Percentiles rank a stretch among this genome's conserved stretches.
Evolutionary conservation across 2,888 invertebrate genomes (phyloP).

Genomic region (Trachelus stipa): DNA sequence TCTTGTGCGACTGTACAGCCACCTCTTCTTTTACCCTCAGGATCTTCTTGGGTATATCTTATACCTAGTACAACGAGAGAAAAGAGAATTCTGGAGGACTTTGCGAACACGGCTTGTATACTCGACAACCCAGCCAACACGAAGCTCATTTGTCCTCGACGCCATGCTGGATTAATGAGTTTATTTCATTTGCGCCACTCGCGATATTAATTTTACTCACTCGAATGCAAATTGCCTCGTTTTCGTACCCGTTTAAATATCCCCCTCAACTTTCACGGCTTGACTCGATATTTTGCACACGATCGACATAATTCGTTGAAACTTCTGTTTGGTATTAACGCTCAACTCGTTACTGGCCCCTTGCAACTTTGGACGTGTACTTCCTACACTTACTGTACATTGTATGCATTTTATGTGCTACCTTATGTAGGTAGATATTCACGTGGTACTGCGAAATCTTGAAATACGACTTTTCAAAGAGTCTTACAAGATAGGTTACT

Average conservation of each 20-base stretch:
- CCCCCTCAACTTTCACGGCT: neutral
- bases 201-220: constrained; percentile 41
- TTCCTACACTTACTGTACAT: neutral
- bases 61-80: neutral
- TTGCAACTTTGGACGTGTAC: neutral
- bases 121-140: neutral
- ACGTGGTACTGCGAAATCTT: too few species aligned
- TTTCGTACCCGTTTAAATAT: constrained; percentile 11
- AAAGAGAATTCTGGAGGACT: neutral
- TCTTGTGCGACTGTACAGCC: neutral
- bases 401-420: neutral
- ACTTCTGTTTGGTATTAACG: neutral
- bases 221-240: constrained; percentile 40
- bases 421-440: too few species aligned
- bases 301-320: neutral
- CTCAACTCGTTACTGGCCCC: neutral
- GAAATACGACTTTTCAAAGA: too few species aligned
- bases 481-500: too few species aligned
- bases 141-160: constrained; percentile 27
- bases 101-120: neutral
- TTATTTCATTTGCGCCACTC: constrained; percentile 33
- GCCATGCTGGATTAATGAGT: constrained; percentile 38
- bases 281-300: neutral
- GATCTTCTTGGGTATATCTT: neutral
- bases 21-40: neutral